phyloP scores from a whole-genome alignment of 2,888 invertebrate species.

The Drosophila mayaguana region DNA sequence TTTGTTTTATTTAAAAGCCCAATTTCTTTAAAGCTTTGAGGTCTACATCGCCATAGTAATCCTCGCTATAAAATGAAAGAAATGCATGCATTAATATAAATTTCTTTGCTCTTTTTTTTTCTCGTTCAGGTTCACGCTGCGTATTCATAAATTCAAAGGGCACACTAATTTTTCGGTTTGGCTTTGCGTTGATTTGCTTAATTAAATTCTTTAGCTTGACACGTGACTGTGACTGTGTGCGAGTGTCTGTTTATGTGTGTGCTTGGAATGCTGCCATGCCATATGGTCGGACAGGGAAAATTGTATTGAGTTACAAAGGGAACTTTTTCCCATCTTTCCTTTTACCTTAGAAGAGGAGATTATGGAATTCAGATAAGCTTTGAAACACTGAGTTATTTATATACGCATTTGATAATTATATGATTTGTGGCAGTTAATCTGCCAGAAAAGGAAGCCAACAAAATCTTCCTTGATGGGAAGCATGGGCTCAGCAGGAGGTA shows the following conservation, averaged over 20 bases:
- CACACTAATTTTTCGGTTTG: conserved; percentile 31
- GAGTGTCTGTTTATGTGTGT: background rate
- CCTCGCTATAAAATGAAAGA: conserved; percentile 88
- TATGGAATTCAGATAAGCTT: background rate
- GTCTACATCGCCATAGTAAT: conserved; percentile 96
- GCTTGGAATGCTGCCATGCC: background rate
- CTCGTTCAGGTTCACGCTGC: conserved; percentile 5
- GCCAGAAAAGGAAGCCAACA: background rate
- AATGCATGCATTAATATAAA: conserved; percentile 44
- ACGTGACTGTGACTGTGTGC: background rate
- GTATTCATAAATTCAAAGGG: conserved; percentile 35
- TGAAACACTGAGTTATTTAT: too few species aligned
- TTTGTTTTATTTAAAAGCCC: conserved; percentile 86
- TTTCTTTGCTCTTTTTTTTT: conserved; percentile 14
- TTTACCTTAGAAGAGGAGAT: background rate
- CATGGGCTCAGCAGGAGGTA: background rate
- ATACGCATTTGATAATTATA: too few species aligned
- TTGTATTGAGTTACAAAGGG: conserved; percentile 13
- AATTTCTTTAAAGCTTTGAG: conserved; percentile 94
- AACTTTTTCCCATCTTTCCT: background rate
- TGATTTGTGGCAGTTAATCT: background rate
- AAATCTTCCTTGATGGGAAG: too few species aligned
- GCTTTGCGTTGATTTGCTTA: conserved; percentile 44
- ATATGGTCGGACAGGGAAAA: conserved; percentile 12
- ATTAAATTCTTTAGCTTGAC: conserved; percentile 34